phyloP scores from a whole-genome alignment of 2,113 vertebrate species.

The Ctenomys sociabilis region DNA sequence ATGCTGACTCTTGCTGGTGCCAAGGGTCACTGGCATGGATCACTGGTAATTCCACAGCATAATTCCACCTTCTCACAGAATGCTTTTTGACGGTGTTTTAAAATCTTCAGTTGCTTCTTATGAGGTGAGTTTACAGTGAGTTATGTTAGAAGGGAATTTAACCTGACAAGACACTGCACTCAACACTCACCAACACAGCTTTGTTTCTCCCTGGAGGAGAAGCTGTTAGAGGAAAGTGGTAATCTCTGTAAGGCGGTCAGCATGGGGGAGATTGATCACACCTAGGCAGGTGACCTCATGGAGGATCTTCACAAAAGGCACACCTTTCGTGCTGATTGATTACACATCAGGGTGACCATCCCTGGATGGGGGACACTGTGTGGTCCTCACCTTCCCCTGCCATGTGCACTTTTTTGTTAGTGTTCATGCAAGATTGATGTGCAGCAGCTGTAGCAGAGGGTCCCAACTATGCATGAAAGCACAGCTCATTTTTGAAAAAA shows the following conservation, averaged over 20 bases:
- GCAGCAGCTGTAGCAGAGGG: constrained; percentile 14
- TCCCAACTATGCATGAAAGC: constrained; percentile 47
- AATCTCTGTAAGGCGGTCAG: constrained; percentile 75
- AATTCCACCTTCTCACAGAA: constrained; percentile 58
- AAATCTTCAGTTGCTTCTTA: constrained; percentile 74
- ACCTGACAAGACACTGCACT: constrained; percentile 67
- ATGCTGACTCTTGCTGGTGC: not conserved
- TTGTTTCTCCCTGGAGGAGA: constrained; percentile 73
- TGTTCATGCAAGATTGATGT: constrained; percentile 76
- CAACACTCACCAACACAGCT: constrained; percentile 63
- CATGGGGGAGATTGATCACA: constrained; percentile 80
- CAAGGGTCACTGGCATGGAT: constrained; percentile 41
- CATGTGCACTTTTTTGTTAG: constrained; percentile 52
- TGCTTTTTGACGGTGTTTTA: constrained; percentile 58
- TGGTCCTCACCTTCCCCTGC: constrained; percentile 63
- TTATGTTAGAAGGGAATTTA: constrained; percentile 72
- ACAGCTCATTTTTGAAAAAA: constrained; percentile 23
- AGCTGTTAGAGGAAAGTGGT: constrained; percentile 65
- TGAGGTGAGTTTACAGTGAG: constrained; percentile 71
- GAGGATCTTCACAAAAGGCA: constrained; percentile 68
- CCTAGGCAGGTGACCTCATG: constrained; percentile 76
- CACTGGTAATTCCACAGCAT: constrained; percentile 52
- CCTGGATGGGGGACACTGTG: constrained; percentile 62
- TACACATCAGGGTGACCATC: constrained; percentile 73
- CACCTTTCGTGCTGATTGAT: constrained; percentile 81